These are phyloP conservation scores for Agrenia bidenticulata DNA, from an alignment of 2,888 invertebrate species.

Conservation along the genomic window DNA sequence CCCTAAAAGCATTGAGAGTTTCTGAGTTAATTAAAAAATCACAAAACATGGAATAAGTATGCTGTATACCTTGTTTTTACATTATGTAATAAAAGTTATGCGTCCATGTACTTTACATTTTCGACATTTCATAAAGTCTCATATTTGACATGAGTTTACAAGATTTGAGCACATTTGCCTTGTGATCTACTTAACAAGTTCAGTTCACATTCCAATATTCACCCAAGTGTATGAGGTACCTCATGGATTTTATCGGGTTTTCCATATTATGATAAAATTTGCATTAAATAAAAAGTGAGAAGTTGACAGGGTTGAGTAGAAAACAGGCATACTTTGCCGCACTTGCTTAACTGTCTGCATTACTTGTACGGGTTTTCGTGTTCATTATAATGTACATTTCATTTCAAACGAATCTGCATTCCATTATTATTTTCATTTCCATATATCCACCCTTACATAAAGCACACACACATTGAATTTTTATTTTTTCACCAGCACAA, in stretches of 20 bases:
- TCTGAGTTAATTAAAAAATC: neutral
- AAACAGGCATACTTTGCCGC: neutral
- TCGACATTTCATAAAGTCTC: too few species aligned
- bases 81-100: too few species aligned
- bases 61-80: too few species aligned
- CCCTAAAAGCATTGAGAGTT: conserved; percentile 64
- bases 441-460: neutral
- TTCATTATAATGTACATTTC: too few species aligned
- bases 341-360: neutral
- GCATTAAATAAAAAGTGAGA: conserved; percentile 1
- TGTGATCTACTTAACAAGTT: conserved; percentile 1
- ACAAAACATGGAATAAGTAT: too few species aligned
- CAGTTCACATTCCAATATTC: too few species aligned
- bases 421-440: too few species aligned
- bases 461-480: conserved; percentile 5
- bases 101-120: too few species aligned
- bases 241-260: neutral
- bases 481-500: conserved; percentile 12
- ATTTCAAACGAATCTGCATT: too few species aligned
- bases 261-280: neutral
- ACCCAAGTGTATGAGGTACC: too few species aligned
- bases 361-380: neutral
- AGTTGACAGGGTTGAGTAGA: conserved; percentile 6
- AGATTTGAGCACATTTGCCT: neutral
- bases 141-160: neutral